A percentile compares a stretch with the other conserved stretches of the same genome.
phyloP scores from a whole-genome alignment of 2,888 invertebrate species.

The Eremobia ochroleuca region DNA sequence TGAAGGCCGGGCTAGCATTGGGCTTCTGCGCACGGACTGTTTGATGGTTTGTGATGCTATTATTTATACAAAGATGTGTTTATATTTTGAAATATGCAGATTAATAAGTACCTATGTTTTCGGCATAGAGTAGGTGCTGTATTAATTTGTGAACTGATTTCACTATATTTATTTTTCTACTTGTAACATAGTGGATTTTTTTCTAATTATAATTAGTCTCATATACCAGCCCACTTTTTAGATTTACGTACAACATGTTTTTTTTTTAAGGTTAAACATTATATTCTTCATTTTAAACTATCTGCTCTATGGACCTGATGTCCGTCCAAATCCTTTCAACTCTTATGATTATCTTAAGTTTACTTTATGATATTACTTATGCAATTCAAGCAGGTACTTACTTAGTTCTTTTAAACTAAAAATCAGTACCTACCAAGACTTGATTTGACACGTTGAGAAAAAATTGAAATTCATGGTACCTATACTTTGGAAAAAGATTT shows the following conservation, averaged over 20 bases:
- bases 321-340: too few species aligned
- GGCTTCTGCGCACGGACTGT: not conserved
- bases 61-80: too few species aligned
- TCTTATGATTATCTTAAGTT: too few species aligned
- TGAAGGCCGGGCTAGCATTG: too few species aligned
- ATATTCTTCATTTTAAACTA: not conserved
- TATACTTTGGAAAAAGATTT: not conserved
- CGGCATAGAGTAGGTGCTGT: too few species aligned
- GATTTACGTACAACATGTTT: not conserved
- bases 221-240: not conserved
- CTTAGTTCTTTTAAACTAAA: not conserved
- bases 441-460: not conserved
- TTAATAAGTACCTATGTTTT: too few species aligned
- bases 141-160: too few species aligned
- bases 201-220: not conserved
- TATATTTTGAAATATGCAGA: too few species aligned
- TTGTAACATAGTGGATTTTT: too few species aligned
- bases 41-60: not conserved
- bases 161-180: too few species aligned
- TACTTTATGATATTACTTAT: not conserved
- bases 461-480: not conserved
- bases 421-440: not conserved
- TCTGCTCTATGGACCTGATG: not conserved
- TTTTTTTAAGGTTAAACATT: not conserved
- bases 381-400: not conserved